Evolutionary conservation across 2,797 vertebrate species (phyloP).

Genomic region (Sebastes kiyomatsui): DNA sequence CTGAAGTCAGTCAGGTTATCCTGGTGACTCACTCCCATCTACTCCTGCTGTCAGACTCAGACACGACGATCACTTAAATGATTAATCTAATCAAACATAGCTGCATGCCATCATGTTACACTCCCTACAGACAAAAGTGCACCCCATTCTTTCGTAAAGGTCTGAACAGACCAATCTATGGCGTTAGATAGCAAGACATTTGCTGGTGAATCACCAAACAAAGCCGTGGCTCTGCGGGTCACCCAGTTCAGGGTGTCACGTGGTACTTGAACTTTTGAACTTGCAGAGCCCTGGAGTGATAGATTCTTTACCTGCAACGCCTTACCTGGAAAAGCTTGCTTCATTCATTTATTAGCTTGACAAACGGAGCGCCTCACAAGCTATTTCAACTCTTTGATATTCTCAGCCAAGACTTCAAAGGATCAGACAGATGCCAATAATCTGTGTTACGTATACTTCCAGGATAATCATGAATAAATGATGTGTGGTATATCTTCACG

Average conservation of each 20-base stretch:
- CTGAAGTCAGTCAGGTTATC: slow-evolving; percentile 4
- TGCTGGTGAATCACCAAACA: slow-evolving; percentile 1
- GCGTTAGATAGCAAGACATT: background rate
- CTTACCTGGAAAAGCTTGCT: slow-evolving; percentile 42
- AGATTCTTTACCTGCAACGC: slow-evolving; percentile 42
- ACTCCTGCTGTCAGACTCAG: slow-evolving; percentile 20
- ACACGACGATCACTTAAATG: slow-evolving; percentile 1
- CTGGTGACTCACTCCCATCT: slow-evolving; percentile 26
- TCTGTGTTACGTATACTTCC: slow-evolving; percentile 14
- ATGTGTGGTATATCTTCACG: background rate
- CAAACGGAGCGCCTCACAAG: slow-evolving; percentile 39
- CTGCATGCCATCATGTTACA: slow-evolving; percentile 9
- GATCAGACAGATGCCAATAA: slow-evolving; percentile 11
- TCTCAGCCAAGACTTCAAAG: slow-evolving; percentile 32
- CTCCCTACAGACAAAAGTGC: slow-evolving; percentile 1
- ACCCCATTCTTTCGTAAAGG: slow-evolving; percentile 10
- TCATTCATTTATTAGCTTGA: slow-evolving; percentile 53
- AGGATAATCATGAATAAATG: background rate
- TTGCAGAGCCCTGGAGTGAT: slow-evolving; percentile 21
- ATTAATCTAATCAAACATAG: slow-evolving; percentile 15
- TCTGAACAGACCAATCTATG: background rate
- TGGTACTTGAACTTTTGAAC: slow-evolving; percentile 64
- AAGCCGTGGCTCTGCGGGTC: slow-evolving; percentile 28
- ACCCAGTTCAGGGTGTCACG: slow-evolving; percentile 36
- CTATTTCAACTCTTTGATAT: slow-evolving; percentile 38